A percentile compares a stretch with the other conserved stretches of the same genome.
These are phyloP conservation scores for Lonchura striata DNA, from an alignment of 2,113 vertebrate genomes.

Conservation along the genomic window DNA sequence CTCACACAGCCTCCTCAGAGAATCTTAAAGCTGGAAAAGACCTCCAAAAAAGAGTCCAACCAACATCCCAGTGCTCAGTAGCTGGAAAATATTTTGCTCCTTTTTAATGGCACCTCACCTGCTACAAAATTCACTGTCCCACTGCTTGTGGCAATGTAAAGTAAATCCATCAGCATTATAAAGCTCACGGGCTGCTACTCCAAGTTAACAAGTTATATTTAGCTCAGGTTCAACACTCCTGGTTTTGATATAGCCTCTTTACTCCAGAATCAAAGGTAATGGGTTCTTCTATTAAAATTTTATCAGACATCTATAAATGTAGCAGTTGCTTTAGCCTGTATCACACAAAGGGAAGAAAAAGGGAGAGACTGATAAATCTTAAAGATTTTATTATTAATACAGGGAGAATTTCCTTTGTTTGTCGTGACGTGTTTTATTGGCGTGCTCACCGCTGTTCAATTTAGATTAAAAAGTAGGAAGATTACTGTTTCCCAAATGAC, in stretches of 20 bases:
- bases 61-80: background rate
- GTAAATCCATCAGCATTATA: background rate
- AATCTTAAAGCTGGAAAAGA: background rate
- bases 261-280: constrained; percentile 72
- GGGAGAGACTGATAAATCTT: constrained; percentile 73
- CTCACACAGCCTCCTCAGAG: background rate
- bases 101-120: background rate
- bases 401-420: constrained; percentile 72
- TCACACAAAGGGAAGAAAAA: constrained; percentile 57
- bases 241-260: constrained; percentile 49
- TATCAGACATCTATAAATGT: constrained; percentile 73
- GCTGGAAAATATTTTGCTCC: background rate
- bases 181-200: background rate
- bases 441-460: constrained; percentile 35
- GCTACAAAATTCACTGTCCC: background rate
- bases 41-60: background rate
- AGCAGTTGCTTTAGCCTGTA: constrained; percentile 69
- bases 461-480: constrained; percentile 74
- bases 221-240: constrained; percentile 46
- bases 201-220: constrained; percentile 43
- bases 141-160: background rate
- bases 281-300: constrained; percentile 76
- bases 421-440: constrained; percentile 69
- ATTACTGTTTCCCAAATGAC: constrained; percentile 66
- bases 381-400: constrained; percentile 77